These are phyloP conservation scores for Hycleus phaleratus DNA, from an alignment of 1,140 invertebrate genomes.

Conservation along the genomic window DNA sequence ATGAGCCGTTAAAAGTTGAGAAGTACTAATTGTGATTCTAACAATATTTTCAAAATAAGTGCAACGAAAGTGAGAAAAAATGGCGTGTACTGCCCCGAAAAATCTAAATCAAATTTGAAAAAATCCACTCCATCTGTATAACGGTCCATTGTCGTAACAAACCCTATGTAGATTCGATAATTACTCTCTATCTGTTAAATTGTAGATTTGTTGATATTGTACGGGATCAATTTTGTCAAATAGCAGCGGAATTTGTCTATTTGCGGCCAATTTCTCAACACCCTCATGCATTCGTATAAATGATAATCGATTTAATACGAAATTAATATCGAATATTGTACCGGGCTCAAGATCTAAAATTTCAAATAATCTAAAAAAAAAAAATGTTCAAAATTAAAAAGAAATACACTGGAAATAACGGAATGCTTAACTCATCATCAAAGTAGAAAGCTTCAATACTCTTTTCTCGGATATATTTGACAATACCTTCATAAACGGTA, in stretches of 20 bases:
- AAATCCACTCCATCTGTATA: too few relatives aligned
- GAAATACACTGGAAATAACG: neutral
- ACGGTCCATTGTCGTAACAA: too few relatives aligned
- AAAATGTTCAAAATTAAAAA: neutral
- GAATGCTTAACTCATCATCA: slow-evolving; percentile 13
- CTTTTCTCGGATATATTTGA: slow-evolving; percentile 24
- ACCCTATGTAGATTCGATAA: neutral
- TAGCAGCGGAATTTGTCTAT: too few relatives aligned
- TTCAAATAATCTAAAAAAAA: slow-evolving; percentile 18
- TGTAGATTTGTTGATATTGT: neutral
- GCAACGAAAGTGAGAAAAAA: too few relatives aligned
- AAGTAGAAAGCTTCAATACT: slow-evolving; percentile 24
- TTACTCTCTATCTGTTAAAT: neutral
- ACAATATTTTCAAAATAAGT: too few relatives aligned
- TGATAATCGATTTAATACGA: slow-evolving; percentile 23
- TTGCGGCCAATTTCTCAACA: slow-evolving; percentile 18
- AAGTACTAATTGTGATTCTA: too few relatives aligned
- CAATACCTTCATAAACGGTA: slow-evolving; percentile 27
- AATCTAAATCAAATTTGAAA: too few relatives aligned
- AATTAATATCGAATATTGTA: slow-evolving; percentile 26
- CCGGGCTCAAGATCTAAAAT: slow-evolving; percentile 8
- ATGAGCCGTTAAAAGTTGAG: too few relatives aligned
- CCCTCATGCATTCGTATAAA: slow-evolving; percentile 30
- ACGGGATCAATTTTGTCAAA: too few relatives aligned
- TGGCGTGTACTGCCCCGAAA: too few relatives aligned